These are phyloP conservation scores for Luscinia luscinia DNA, from an alignment of 2,797 vertebrate species.

Conservation along the genomic window DNA sequence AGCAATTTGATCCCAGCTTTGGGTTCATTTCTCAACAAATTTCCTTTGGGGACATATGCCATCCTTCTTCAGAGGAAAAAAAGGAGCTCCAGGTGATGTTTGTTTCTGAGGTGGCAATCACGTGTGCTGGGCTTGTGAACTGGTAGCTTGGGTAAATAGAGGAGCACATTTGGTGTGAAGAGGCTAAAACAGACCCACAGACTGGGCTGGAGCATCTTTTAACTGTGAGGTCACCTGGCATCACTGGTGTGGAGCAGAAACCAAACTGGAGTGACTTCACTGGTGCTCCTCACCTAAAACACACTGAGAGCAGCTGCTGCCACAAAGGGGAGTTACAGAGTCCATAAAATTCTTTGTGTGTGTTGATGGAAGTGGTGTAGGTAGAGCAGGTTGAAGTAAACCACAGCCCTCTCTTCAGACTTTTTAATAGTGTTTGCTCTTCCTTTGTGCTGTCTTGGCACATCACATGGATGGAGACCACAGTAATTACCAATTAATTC, in stretches of 20 bases:
- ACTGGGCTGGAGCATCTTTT: not conserved
- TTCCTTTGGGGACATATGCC: not conserved
- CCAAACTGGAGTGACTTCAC: not conserved
- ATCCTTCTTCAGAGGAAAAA: not conserved
- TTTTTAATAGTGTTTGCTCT: not conserved
- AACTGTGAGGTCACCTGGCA: not conserved
- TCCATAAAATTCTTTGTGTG: too few species aligned
- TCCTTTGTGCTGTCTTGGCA: not conserved
- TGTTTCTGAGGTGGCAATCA: not conserved
- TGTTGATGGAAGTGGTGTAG: not conserved
- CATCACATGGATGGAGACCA: not conserved
- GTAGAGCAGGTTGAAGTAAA: not conserved
- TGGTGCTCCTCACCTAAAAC: not conserved
- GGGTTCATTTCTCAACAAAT: not conserved
- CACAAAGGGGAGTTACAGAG: too few species aligned
- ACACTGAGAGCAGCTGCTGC: not conserved
- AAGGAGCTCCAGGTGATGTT: not conserved
- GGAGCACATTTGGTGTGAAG: not conserved
- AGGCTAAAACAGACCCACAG: not conserved
- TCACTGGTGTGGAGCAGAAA: not conserved
- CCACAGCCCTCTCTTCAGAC: not conserved
- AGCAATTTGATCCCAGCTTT: not conserved
- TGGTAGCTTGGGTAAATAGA: not conserved
- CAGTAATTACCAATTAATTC: not conserved
- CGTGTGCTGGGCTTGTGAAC: fast-evolving